Percentiles rank a stretch among this genome's conserved stretches.
Conservation (phyloP, 2,888 invertebrate genomes). For the Ceriagrion tenellum region DNA sequence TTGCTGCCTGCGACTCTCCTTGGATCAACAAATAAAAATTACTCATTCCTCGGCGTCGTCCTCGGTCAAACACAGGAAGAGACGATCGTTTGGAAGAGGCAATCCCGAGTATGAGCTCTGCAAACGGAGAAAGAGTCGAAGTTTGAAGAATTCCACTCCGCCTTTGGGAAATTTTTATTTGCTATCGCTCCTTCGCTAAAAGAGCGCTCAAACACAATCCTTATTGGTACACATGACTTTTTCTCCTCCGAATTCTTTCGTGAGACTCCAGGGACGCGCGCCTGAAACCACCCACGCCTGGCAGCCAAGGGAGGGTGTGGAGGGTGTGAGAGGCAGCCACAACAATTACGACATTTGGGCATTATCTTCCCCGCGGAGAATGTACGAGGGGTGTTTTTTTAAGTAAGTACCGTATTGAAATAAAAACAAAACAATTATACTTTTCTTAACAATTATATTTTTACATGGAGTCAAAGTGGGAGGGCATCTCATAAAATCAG, state of each 20-base stretch:
- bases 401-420: no score
- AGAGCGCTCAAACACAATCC: background rate
- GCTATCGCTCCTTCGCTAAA: slow-evolving; percentile 3
- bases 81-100: background rate
- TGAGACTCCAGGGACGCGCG: background rate
- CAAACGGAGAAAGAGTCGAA: background rate
- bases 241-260: background rate
- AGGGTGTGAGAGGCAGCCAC: no score
- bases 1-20: background rate
- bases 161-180: background rate
- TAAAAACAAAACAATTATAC: no score
- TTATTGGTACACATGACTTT: slow-evolving; percentile 7
- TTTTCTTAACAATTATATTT: no score
- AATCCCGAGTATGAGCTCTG: background rate
- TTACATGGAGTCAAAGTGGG: no score
- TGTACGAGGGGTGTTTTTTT: no score
- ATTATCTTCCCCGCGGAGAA: no score
- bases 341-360: no score
- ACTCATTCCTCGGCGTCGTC: background rate
- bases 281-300: background rate
- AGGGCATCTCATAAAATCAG: no score
- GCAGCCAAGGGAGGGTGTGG: no score
- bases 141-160: slow-evolving; percentile 14
- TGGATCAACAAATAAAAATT: background rate
- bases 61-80: background rate